phyloP scores from a whole-genome alignment of 92 coral and sea anemone genomes.

The Paragorgia papillata region DNA sequence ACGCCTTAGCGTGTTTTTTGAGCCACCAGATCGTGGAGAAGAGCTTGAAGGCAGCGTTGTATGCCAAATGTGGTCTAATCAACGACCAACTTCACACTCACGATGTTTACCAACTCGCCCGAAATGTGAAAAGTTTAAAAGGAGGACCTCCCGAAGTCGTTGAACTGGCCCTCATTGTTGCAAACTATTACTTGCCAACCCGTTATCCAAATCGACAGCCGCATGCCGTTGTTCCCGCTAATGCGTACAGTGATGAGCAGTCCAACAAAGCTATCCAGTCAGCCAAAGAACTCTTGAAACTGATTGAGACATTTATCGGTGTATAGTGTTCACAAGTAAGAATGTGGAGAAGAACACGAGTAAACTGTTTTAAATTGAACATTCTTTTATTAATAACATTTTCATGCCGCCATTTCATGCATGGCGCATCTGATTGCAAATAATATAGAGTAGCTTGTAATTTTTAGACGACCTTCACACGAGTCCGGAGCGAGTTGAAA shows the following conservation, averaged over 20 bases:
- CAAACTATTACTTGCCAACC: slow-evolving; percentile 26
- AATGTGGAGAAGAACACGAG: no score
- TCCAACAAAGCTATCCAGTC: background rate
- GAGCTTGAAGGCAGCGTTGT: slow-evolving; percentile 82
- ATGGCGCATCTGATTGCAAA: no score
- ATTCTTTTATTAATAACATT: no score
- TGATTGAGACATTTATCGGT: background rate
- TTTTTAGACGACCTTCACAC: no score
- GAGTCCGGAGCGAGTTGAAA: no score
- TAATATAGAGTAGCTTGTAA: no score
- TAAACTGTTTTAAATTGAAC: no score
- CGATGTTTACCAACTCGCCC: slow-evolving; percentile 34
- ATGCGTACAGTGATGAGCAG: background rate
- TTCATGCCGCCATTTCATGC: no score
- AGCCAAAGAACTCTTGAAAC: background rate
- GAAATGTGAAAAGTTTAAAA: background rate
- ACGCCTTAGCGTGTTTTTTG: slow-evolving; percentile 83
- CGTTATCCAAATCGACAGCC: slow-evolving; percentile 28
- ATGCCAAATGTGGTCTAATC: slow-evolving; percentile 79
- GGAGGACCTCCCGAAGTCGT: slow-evolving; percentile 6
- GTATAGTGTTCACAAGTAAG: background rate
- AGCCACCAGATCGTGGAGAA: slow-evolving; percentile 95
- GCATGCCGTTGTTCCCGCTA: background rate
- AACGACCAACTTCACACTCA: slow-evolving; percentile 44
- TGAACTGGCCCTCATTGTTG: background rate